Evolutionary conservation across 23 tunicate species (phyloP), one percentile per base, ranked within the genome.

Genomic region (Trididemnum clinides): DNA sequence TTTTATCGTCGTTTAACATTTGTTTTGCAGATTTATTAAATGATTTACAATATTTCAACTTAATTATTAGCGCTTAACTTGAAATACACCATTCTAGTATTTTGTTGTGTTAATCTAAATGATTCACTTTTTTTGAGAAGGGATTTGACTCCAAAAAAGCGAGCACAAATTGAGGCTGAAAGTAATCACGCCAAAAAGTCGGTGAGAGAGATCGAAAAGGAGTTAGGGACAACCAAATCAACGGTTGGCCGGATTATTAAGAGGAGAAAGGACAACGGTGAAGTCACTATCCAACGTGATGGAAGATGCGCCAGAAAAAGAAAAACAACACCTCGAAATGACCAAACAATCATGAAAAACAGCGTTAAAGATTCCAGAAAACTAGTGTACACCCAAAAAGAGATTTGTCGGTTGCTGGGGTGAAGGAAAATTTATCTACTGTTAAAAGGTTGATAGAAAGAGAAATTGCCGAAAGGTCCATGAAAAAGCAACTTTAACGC

Each of bases 251-350:
- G 71, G 22, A 63, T 63, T n/a, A 5, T n/a, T 10, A 63, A 63
- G 71, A 5, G 12, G 71, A 22, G 21, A n/a, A 15, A 63, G n/a
- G n/a, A 6, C n/a, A 22, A 22, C 28, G 18, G 28, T 63, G 71
- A 63, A 18, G 28, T 63, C 71, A 63, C 26, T 25, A 63, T n/a
- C 71, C 22, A 49, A 12, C 57, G 57, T 49, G n/a, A n/a, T n/a
- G n/a, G n/a, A n/a, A n/a, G n/a, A n/a, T n/a, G n/a, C n/a, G n/a
- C n/a, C n/a, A 63, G n/a, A 63, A 63, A 18, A 6, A n/a, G n/a
- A n/a, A 63, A 63, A 26, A 63, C 71, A n/a, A 63, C 71, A 5
- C 30, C 71, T 6, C 71, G n/a, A 10, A 25, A 70, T 70, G 77
- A 70, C 39, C 28, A 70, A 33, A 70, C 30, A 37, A 70, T 70